These are phyloP conservation scores for Neosalanx taihuensis DNA, from an alignment of 2,797 vertebrate species.

Conservation along the genomic window DNA sequence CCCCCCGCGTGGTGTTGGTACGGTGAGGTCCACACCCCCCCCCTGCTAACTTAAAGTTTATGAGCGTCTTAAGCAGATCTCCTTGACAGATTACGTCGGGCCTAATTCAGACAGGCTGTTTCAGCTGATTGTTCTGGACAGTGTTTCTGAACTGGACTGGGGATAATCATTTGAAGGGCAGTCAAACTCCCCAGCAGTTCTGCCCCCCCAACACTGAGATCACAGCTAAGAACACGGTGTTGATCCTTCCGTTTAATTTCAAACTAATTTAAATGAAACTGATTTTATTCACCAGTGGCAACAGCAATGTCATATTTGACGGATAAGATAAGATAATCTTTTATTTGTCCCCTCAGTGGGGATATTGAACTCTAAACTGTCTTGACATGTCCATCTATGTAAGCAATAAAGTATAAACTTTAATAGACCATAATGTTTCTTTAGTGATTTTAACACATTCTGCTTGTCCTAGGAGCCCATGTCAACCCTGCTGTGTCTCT, in stretches of 20 bases:
- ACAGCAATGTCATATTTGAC: not conserved
- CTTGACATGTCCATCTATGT: too few relatives aligned
- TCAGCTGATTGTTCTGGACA: constrained; percentile 63
- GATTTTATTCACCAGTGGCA: not conserved
- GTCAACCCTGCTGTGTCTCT: constrained; percentile 95
- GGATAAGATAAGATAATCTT: too few relatives aligned
- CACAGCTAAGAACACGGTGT: constrained; percentile 70
- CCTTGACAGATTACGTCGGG: constrained; percentile 75
- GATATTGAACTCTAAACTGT: too few relatives aligned
- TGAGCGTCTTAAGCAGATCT: constrained; percentile 73
- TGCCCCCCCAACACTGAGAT: constrained; percentile 52
- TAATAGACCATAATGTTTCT: too few relatives aligned
- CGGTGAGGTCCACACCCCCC: constrained; percentile 70
- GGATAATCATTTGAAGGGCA: constrained; percentile 66
- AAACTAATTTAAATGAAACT: too few relatives aligned
- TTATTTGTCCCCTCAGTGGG: too few relatives aligned
- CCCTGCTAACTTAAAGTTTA: constrained; percentile 67
- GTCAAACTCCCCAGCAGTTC: constrained; percentile 64
- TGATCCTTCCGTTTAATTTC: constrained; percentile 54
- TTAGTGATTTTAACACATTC: too few relatives aligned
- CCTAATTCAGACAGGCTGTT: constrained; percentile 69
- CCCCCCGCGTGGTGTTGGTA: constrained; percentile 54
- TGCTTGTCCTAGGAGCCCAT: constrained; percentile 82
- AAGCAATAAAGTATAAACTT: too few relatives aligned
- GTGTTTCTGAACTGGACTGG: constrained; percentile 69